Evolutionary conservation across 1,140 invertebrate genomes (phyloP).

Genomic region (Panulirus ornatus): DNA sequence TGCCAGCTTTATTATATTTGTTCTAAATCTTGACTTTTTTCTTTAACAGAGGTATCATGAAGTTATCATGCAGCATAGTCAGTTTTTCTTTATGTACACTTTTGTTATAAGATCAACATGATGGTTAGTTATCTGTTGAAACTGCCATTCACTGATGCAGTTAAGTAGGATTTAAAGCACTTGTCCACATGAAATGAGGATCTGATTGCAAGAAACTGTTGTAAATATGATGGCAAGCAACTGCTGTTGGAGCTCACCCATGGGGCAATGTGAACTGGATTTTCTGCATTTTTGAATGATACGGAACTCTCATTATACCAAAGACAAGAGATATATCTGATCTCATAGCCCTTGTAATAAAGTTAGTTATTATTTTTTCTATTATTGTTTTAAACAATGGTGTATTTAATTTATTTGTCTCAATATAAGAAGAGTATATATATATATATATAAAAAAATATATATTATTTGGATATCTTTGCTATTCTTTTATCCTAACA

Average conservation of each 20-base stretch:
- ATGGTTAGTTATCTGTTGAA: not conserved
- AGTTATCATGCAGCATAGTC: not conserved
- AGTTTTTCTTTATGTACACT: not conserved
- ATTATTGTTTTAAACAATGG: conserved; percentile 51
- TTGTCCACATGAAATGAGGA: not conserved
- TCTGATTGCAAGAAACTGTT: not conserved
- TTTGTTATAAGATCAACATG: not conserved
- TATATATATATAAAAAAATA: conserved; percentile 58
- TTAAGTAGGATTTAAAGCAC: not conserved
- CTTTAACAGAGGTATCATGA: not conserved
- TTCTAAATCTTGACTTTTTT: too few species aligned
- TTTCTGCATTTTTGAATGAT: conserved; percentile 1
- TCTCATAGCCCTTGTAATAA: conserved; percentile 48
- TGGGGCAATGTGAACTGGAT: not conserved
- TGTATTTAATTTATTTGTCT: conserved; percentile 63
- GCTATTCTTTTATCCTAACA: conserved; percentile 35
- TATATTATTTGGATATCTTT: conserved; percentile 58
- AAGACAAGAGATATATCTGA: conserved; percentile 62
- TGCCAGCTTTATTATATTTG: too few species aligned
- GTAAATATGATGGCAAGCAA: not conserved
- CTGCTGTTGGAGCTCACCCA: not conserved
- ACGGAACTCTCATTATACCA: conserved; percentile 48
- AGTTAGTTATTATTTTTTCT: conserved; percentile 44
- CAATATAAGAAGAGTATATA: conserved; percentile 30
- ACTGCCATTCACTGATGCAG: not conserved